These are phyloP conservation scores for Adelognathus sp. DNA, from an alignment of 2,888 invertebrate genomes.

Conservation along the genomic window DNA sequence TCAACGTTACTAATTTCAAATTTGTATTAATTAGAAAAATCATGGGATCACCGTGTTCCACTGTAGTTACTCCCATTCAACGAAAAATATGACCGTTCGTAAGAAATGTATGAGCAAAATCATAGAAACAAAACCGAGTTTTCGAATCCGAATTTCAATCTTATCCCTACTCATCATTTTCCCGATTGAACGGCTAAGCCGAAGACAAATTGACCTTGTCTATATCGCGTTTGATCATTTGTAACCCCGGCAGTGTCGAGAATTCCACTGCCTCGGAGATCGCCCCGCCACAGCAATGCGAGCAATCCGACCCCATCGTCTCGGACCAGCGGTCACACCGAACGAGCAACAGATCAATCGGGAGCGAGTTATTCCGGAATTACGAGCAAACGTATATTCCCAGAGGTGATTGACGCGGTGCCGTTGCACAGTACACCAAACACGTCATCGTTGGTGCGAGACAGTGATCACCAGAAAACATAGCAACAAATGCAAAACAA, in stretches of 20 bases:
- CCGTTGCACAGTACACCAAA: slow-evolving; percentile 27
- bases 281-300: slow-evolving; percentile 7
- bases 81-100: neutral
- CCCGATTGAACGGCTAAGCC: neutral
- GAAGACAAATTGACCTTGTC: neutral
- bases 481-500: neutral
- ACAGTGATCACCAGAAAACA: neutral
- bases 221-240: neutral
- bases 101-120: neutral
- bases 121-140: neutral
- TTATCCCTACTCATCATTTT: neutral
- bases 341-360: neutral
- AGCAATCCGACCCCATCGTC: neutral
- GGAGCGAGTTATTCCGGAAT: neutral
- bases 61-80: no score
- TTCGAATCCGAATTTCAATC: neutral
- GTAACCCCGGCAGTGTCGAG: slow-evolving; percentile 27
- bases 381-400: neutral
- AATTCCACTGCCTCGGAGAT: slow-evolving; percentile 49
- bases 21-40: no score
- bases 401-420: neutral
- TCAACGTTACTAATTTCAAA: no score
- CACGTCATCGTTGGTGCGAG: slow-evolving; percentile 2
- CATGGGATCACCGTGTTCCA: no score
- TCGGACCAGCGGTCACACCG: neutral